Evolutionary conservation across 2,888 invertebrate genomes (phyloP), one percentile per base, ranked within the genome.

Genomic region (Creontiades dilutus): DNA sequence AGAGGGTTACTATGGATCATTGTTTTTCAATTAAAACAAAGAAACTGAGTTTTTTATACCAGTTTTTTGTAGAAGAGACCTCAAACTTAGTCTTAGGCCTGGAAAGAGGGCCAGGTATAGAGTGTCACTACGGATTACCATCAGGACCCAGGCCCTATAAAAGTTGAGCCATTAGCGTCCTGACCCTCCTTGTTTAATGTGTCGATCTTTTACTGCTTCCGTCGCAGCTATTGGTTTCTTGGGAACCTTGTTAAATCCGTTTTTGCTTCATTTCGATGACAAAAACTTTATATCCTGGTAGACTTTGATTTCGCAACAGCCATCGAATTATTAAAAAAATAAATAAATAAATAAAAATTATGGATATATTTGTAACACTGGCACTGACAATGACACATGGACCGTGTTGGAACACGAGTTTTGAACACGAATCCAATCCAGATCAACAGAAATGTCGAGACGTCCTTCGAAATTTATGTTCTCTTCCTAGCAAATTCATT

Each of bases 11-110:
- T 68, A 86, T 75, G 86, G 46, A 75, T 86, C 75, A 75, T 86
- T 86, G 86, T 75, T 86, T 86, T 86, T 86, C 86, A 86, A 86
- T 86, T 86, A 86, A 86, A 86, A 86, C 75, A 86, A 75, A 47
- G 86, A 86, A 86, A 68, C 68, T 23, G 23, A 23, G 68, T 68
- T n/a, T 68, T 68, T 68, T 68, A 19, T 46, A 23, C 46, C 68
- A 46, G 61, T 75, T 75, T 86, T n/a, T 86, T 48, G 37, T n/a
- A 68, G 47, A 75, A 28, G 68, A 28, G 46, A 13, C 82, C 82
- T 82, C 52, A 52, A 82, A 82, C 85, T 61, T 11, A 82, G 85
- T 57, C 68, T 68, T n/a, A 37, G 76, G 82, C 19, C 47, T 82
- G 48, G 23, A 9, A 19, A 68, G 23, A 82, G 47, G 86, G 37